Percentiles rank a stretch among this genome's conserved stretches.
phyloP scores from a whole-genome alignment of 1,140 invertebrate genomes.

The Aplysia californica region DNA sequence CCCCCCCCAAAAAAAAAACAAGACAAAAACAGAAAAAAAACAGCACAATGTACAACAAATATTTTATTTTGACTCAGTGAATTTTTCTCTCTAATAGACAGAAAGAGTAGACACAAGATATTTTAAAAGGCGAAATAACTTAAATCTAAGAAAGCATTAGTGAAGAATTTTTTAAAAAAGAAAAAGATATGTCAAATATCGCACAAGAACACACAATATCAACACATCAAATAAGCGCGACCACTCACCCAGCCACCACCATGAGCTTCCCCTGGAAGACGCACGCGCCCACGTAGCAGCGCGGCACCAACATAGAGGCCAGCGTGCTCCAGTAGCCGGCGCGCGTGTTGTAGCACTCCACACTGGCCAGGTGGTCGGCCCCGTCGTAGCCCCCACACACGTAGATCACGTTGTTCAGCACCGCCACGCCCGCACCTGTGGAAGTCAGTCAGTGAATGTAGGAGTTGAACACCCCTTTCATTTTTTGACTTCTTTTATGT shows the following conservation, averaged over 20 bases:
- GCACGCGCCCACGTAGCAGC: constrained; percentile 66
- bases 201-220: not conserved
- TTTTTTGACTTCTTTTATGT: too few species aligned
- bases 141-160: not conserved
- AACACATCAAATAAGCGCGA: not conserved
- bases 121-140: not conserved
- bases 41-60: too few species aligned
- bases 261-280: constrained; percentile 59
- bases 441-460: too few species aligned
- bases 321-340: constrained; percentile 57
- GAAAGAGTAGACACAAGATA: not conserved
- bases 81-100: too few species aligned
- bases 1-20: not conserved
- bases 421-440: constrained; percentile 62
- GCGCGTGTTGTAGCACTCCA: constrained; percentile 56
- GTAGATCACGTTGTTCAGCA: constrained; percentile 60
- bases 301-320: constrained; percentile 55
- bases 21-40: not conserved
- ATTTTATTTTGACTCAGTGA: too few species aligned
- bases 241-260: constrained; percentile 62
- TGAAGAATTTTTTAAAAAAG: not conserved
- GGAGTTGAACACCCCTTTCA: too few species aligned
- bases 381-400: constrained; percentile 66
- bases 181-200: not conserved
- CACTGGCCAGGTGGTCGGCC: constrained; percentile 55